Conservation (phyloP, 2,113 vertebrate species). For the Serinus canaria region DNA sequence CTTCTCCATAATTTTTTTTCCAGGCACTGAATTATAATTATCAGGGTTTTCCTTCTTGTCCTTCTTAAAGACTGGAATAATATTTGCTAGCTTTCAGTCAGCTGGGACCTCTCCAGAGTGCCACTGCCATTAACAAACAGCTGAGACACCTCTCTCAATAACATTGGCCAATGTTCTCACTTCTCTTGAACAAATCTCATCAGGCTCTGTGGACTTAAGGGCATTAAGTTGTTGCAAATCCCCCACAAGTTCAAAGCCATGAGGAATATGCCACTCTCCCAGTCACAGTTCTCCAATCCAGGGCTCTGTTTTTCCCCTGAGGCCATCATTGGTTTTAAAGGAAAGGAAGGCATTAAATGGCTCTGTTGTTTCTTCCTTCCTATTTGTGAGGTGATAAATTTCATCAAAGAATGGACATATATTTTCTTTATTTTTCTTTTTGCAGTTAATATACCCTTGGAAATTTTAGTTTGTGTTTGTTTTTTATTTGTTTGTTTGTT, state of each 20-base stretch:
- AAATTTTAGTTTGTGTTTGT: neutral
- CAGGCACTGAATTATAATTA: neutral
- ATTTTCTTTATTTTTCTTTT: neutral
- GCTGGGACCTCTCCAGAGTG: neutral
- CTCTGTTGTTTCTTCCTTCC: neutral
- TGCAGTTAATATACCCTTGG: neutral
- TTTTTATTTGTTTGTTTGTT: no score
- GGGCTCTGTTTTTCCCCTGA: rapidly evolving
- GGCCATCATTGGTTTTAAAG: neutral
- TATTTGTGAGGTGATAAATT: neutral
- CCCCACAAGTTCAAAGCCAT: neutral
- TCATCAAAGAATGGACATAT: neutral
- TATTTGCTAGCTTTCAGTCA: neutral
- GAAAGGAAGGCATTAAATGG: neutral
- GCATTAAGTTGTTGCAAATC: neutral
- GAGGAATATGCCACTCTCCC: neutral
- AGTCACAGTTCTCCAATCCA: neutral
- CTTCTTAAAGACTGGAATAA: neutral
- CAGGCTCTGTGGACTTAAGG: neutral
- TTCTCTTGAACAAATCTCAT: neutral
- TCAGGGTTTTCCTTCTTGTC: neutral
- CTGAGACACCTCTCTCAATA: neutral
- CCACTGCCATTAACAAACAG: neutral
- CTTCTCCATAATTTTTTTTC: neutral
- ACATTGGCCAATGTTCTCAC: neutral